Evolutionary conservation across 2,797 vertebrate genomes (phyloP).

Genomic region (Alosa sapidissima): DNA sequence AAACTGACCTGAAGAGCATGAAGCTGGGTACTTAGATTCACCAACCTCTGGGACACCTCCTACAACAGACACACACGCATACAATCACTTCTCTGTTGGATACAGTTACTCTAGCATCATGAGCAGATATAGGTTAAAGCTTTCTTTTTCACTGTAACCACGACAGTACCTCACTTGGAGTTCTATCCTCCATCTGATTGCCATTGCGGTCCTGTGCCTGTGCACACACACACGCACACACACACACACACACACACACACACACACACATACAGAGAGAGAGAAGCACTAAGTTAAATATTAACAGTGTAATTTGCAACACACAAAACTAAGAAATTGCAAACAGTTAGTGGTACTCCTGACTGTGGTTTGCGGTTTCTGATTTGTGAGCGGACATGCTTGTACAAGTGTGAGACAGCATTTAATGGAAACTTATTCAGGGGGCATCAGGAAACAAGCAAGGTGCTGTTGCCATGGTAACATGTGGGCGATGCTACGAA

Average conservation of each 20-base stretch:
- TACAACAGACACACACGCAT: conserved; percentile 55
- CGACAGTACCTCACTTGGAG: conserved; percentile 66
- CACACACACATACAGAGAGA: neutral
- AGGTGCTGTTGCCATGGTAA: conserved; percentile 46
- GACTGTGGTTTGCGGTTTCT: neutral
- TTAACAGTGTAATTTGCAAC: neutral
- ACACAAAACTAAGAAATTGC: neutral
- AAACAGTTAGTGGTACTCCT: neutral
- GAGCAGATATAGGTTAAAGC: neutral
- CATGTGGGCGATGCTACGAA: conserved; percentile 33
- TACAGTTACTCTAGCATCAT: neutral
- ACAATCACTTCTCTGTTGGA: neutral
- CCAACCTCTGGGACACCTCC: conserved; percentile 80
- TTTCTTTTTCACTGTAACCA: neutral
- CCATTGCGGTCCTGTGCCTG: conserved; percentile 78
- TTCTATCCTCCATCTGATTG: conserved; percentile 71
- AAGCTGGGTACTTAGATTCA: conserved; percentile 79
- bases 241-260: neutral
- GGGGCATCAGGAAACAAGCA: neutral
- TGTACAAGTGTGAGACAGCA: neutral
- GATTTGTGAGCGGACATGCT: neutral
- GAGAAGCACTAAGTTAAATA: neutral
- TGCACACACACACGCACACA: neutral
- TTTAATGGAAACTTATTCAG: neutral
- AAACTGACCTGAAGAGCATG: conserved; percentile 83